These are phyloP conservation scores for Zaprionus capensis DNA, from an alignment of 1,140 invertebrate genomes.

Conservation along the genomic window DNA sequence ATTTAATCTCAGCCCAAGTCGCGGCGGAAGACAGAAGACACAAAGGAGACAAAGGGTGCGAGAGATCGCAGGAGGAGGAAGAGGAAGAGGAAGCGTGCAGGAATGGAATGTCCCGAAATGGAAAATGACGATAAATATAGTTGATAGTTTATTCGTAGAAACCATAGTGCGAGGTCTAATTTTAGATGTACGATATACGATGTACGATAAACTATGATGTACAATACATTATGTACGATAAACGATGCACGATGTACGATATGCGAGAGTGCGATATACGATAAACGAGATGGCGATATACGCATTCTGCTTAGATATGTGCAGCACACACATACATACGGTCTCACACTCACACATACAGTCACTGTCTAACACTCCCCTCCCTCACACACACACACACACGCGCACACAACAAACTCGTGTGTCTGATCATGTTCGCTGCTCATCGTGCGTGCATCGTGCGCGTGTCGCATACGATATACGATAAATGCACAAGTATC, in stretches of 20 bases:
- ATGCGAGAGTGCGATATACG: not conserved
- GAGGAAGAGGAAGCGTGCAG: not conserved
- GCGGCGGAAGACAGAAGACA: not conserved
- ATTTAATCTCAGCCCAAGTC: constrained; percentile 38
- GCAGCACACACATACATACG: not conserved
- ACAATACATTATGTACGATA: constrained; percentile 2
- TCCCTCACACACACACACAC: not conserved
- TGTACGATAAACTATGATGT: constrained; percentile 6
- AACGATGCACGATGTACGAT: constrained; percentile 15
- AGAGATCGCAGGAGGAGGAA: not conserved
- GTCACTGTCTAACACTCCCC: too few species aligned
- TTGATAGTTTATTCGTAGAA: not conserved
- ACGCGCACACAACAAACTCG: not conserved
- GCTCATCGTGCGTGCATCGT: constrained; percentile 1
- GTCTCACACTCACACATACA: not conserved
- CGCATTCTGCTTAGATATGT: not conserved
- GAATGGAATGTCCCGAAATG: constrained; percentile 3
- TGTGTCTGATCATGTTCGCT: not conserved
- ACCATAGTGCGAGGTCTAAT: constrained; percentile 12
- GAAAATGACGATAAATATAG: constrained; percentile 25
- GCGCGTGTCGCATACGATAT: constrained; percentile 5
- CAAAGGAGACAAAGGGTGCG: not conserved
- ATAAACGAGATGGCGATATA: not conserved
- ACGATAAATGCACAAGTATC: constrained; percentile 4
- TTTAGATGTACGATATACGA: constrained; percentile 19